These are phyloP conservation scores for Stegophylla sp. DNA, from an alignment of 2,888 invertebrate genomes.

Conservation along the genomic window DNA sequence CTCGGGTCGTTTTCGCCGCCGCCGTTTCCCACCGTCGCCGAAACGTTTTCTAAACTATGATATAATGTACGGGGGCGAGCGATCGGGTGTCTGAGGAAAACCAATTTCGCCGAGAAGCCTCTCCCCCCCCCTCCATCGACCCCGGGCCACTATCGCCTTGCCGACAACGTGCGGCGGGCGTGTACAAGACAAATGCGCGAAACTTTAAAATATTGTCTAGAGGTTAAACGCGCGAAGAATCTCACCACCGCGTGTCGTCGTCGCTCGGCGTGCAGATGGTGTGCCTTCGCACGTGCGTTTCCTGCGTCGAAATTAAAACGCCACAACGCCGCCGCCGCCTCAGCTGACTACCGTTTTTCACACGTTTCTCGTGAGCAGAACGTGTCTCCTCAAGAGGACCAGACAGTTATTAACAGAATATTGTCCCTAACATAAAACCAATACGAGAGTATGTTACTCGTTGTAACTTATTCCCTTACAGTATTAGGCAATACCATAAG, in stretches of 20 bases:
- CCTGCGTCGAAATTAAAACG: conserved; percentile 20
- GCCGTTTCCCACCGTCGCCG: not conserved
- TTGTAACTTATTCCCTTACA: too few relatives aligned
- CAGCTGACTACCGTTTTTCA: conserved; percentile 14
- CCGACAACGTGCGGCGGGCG: not conserved
- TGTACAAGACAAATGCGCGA: conserved; percentile 35
- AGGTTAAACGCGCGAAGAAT: not conserved
- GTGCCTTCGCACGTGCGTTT: not conserved
- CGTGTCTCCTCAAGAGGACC: too few relatives aligned
- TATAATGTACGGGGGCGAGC: not conserved
- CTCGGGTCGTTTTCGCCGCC: not conserved
- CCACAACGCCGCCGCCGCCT: not conserved
- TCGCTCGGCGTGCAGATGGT: not conserved
- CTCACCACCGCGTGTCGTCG: not conserved
- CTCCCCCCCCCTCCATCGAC: too few relatives aligned
- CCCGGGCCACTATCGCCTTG: not conserved
- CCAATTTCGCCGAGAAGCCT: conserved; percentile 28
- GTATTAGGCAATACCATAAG: too few relatives aligned
- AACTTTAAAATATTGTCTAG: conserved; percentile 27
- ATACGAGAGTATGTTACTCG: too few relatives aligned
- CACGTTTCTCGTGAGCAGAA: too few relatives aligned
- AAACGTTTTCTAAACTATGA: not conserved
- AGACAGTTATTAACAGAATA: too few relatives aligned
- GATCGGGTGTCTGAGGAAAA: not conserved
- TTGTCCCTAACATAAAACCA: too few relatives aligned